Evolutionary conservation across 2,888 invertebrate species (phyloP), one percentile per base, ranked within the genome.

Genomic region (Stenurella melanura): DNA sequence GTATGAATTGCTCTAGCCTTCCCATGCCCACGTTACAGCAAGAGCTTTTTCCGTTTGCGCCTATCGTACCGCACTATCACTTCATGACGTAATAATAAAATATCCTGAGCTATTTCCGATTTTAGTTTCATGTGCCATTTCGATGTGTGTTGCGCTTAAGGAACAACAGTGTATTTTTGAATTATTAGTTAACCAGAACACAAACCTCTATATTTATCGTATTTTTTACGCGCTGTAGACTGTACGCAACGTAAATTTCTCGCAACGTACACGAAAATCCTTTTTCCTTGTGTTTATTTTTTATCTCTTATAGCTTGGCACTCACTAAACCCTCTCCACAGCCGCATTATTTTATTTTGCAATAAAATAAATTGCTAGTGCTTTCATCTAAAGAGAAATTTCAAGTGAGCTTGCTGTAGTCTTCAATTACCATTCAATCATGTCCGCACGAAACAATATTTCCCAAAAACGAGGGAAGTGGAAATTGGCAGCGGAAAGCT

Each of bases 401-500:
- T 50, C 54, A 38, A 54, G 19, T 54, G 54, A 42, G 50, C 67
- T 54, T 38, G 67, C 21, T 30, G 18, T 64, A 42, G 42, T 19
- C 54, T 67, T 67, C 54, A 54, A 67, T 67, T 67, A 67, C 67
- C 67, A 67, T 67, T 67, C 67, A 54, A 67, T 67, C 67, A 50
- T 67, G 54, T 67, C 54, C 12, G 67, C 67, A 50, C 67, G 54
- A 54, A 67, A 67, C 67, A 64, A 64, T 67, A 54, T 67, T 67
- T 67, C 67, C 54, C n/a, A 42, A 42, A 64, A 64, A 64, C 18
- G 38, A 42, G 17, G 64, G 17, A 38, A 21, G 15, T 19, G 64
- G 42, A 64, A 38, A 64, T 64, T 19, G 42, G 17, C 64, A 34
- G 38, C 5, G 17, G 64, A 61, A 61, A 17, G 64, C 30, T 64